phyloP scores from a whole-genome alignment of 2,113 vertebrate genomes.

The Melanocharis versteri region DNA sequence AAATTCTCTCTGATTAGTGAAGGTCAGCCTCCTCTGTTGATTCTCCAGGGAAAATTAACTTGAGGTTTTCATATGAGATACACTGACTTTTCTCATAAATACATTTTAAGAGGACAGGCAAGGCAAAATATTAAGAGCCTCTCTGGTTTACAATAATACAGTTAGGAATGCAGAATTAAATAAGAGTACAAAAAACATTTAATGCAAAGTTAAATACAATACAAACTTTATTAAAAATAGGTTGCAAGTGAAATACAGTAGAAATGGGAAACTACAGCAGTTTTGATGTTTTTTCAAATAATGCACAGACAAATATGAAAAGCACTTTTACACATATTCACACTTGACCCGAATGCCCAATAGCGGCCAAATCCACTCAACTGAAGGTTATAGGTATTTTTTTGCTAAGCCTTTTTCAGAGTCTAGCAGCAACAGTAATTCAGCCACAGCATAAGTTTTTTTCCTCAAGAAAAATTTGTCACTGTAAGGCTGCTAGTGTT shows the following conservation, averaged over 20 bases:
- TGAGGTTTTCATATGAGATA: not conserved
- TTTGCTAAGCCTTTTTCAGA: slow-evolving; percentile 56
- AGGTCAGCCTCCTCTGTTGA: not conserved
- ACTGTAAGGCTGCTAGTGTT: slow-evolving; percentile 65
- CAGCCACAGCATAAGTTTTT: slow-evolving; percentile 40
- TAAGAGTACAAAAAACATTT: slow-evolving; percentile 39
- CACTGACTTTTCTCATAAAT: not conserved
- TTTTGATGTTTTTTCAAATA: slow-evolving; percentile 70
- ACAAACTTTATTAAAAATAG: slow-evolving; percentile 87
- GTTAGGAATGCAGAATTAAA: not conserved
- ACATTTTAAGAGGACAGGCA: not conserved
- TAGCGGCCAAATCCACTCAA: slow-evolving; percentile 61
- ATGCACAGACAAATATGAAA: slow-evolving; percentile 70
- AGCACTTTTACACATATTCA: slow-evolving; percentile 72
- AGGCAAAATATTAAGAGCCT: not conserved
- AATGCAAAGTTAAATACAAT: slow-evolving; percentile 81
- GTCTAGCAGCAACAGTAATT: slow-evolving; percentile 58
- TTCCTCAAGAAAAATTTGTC: slow-evolving; percentile 19
- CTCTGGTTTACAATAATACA: not conserved
- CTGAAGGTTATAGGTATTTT: slow-evolving; percentile 15
- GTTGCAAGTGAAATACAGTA: slow-evolving; percentile 82
- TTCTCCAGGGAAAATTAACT: not conserved
- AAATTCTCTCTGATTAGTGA: not conserved
- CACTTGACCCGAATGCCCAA: slow-evolving; percentile 63
- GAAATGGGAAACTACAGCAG: slow-evolving; percentile 83